Evolutionary conservation across 2,888 invertebrate genomes (phyloP).

Genomic region (Trichopria drosophilae): DNA sequence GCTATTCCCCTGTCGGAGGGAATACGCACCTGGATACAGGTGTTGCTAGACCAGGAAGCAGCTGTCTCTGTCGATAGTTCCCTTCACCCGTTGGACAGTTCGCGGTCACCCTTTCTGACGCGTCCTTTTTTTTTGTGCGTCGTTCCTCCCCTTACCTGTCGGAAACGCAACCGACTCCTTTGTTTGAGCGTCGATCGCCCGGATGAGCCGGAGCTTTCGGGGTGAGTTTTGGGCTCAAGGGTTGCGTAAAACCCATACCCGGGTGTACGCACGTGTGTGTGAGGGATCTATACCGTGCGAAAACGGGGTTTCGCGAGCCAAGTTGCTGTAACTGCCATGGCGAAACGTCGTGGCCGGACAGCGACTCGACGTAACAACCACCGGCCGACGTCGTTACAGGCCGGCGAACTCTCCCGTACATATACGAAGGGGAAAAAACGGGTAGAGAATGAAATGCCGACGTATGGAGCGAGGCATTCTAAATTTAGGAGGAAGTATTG

Average conservation of each 20-base stretch:
- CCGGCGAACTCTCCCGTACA: constrained; percentile 11
- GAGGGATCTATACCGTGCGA: background rate
- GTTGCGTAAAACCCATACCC: no score
- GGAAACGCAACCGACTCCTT: constrained; percentile 35
- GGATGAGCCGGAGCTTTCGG: no score
- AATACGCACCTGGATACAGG: constrained; percentile 54
- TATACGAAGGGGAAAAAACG: constrained; percentile 20
- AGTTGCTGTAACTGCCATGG: constrained; percentile 1
- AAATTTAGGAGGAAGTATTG: constrained; percentile 57
- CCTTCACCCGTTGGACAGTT: constrained; percentile 12
- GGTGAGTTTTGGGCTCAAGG: no score
- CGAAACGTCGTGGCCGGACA: constrained; percentile 3
- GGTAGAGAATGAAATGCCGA: constrained; percentile 33
- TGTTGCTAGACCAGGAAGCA: constrained; percentile 45
- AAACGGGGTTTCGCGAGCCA: background rate
- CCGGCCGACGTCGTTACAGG: constrained; percentile 14
- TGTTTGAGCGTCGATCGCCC: no score
- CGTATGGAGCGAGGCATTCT: constrained; percentile 48
- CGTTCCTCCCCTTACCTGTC: constrained; percentile 23
- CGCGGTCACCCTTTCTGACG: background rate
- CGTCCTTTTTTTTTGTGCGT: constrained; percentile 19
- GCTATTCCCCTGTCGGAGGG: constrained; percentile 13
- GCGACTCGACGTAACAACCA: background rate
- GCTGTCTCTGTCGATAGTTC: constrained; percentile 47
- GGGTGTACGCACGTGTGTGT: no score